Percentiles rank a stretch among this genome's conserved stretches.
phyloP scores from a whole-genome alignment of 2,797 vertebrate genomes.

The Clarias pachynema region DNA sequence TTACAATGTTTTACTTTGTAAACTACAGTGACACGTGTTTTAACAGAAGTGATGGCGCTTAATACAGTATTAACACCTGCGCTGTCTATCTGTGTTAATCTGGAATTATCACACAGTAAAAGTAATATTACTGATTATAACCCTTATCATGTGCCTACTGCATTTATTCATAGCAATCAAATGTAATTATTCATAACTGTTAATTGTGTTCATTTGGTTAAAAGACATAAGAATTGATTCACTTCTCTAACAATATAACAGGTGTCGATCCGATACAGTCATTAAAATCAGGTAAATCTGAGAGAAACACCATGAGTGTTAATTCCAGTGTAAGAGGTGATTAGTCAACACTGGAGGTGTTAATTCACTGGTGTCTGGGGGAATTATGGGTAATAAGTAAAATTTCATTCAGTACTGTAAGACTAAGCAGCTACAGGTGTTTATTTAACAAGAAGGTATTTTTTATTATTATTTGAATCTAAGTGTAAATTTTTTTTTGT shows the following conservation, averaged over 20 bases:
- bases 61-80: not conserved
- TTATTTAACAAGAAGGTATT: not conserved
- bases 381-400: not conserved
- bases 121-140: not conserved
- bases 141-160: not conserved
- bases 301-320: not conserved
- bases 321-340: too few relatives aligned
- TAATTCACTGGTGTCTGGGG: not conserved
- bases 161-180: not conserved
- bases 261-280: not conserved
- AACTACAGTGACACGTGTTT: not conserved
- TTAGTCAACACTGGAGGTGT: too few relatives aligned
- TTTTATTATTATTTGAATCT: not conserved
- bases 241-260: not conserved
- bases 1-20: not conserved
- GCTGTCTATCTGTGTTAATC: not conserved
- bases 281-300: not conserved
- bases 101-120: not conserved
- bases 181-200: too few relatives aligned
- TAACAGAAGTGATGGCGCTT: not conserved
- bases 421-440: not conserved
- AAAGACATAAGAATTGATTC: not conserved
- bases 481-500: not conserved
- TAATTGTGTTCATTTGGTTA: too few relatives aligned
- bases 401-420: not conserved